Base-by-base conservation (phyloP, 2,888 invertebrate species). In the Sinodicranocentrus sp. region DNA sequence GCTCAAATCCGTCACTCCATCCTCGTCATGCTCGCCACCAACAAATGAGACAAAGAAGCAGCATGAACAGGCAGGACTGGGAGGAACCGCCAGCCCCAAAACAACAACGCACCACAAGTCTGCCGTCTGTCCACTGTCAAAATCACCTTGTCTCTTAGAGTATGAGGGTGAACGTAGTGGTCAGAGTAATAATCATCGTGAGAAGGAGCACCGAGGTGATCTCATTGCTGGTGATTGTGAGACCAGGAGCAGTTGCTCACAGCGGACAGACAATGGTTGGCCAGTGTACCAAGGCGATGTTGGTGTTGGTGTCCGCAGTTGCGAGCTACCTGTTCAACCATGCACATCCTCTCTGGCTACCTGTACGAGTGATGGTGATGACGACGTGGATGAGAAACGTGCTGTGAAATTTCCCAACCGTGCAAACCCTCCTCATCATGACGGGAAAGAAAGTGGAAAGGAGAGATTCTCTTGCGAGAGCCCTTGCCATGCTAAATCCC, bases 21-120 rank as follows among this genome's bases (percentile, higher is more conserved):
- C 83, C 73, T 76, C 83, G 39, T 65, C 70, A 77, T 76, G 65
- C 54, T 65, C 54, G 33, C 23, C 57, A 23, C 28, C 83, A 76
- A 70, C 83, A 76, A 83, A 83, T 83, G 77, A 76, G 71, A 76
- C 70, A 23, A 77, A 77, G 39, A 71, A 70, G 59, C 71, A 39
- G 26, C 39, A 44, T 25, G 57, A 75, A 70, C 82, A 70, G 82
- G 80, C 80, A 75, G 75, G 75, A 68, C 75, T 70, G 75, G 77
- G 77, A 76, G 83, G 76, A 52, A 61, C 83, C 61, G 71, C 68
- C 61, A 72, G 48, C 28, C 44, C 75, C 28, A 71, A 71, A 71
- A 25, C 57, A 63, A 76, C 76, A 76, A 76, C 73, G 65, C 52
- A 77, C 70, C 48, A 70, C 52, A 63, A 57, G 21, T 15, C 23